Conservation (phyloP, 1,140 invertebrate species). For the Conopomorpha cramerella region DNA sequence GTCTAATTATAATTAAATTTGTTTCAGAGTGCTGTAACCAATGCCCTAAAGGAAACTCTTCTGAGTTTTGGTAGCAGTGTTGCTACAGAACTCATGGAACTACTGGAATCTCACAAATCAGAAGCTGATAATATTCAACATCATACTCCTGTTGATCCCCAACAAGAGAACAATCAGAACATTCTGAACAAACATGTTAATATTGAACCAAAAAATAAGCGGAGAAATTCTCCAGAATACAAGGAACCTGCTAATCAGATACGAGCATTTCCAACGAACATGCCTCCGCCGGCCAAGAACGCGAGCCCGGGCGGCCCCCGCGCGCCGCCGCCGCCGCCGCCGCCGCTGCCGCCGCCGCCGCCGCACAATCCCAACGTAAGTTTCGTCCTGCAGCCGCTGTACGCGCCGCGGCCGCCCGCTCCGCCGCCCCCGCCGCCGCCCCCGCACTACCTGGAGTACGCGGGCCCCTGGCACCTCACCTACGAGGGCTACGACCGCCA, state of each 20-base stretch:
- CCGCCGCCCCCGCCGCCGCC: conserved; percentile 18
- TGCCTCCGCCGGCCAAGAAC: conserved; percentile 4
- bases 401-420: conserved; percentile 18
- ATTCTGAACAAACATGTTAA: conserved; percentile 11
- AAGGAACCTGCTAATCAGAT: conserved; percentile 8
- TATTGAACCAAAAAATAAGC: conserved; percentile 12
- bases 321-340: conserved; percentile 7
- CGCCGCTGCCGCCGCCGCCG: conserved; percentile 8
- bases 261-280: conserved; percentile 1
- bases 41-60: conserved; percentile 46
- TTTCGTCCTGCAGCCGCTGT: conserved; percentile 45
- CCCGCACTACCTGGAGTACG: conserved; percentile 42
- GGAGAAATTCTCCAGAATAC: conserved; percentile 3
- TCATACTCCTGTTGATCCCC: neutral
- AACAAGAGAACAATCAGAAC: conserved; percentile 18
- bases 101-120: conserved; percentile 14
- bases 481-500: conserved; percentile 38
- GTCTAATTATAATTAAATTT: conserved; percentile 4
- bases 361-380: conserved; percentile 48
- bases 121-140: too few relatives aligned
- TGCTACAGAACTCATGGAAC: conserved; percentile 30
- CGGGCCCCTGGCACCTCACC: conserved; percentile 41
- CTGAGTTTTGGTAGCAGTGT: conserved; percentile 47
- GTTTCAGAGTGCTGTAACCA: conserved; percentile 47
- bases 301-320: conserved; percentile 4